Conservation (phyloP, 2,113 vertebrate genomes). For the Forbesichthys agassizii region DNA sequence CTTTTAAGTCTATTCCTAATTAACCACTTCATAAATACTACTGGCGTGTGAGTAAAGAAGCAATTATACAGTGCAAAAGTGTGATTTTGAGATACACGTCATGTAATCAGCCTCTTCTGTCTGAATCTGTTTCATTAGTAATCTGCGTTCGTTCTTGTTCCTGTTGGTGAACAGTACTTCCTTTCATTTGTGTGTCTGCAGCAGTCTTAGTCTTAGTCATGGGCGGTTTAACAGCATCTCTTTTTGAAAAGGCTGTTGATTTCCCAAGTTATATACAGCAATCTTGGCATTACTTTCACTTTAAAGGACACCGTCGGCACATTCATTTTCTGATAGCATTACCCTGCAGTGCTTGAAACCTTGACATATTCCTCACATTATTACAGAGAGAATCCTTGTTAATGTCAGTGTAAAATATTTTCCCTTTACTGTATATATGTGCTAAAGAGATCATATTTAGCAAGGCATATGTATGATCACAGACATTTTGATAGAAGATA, state of each 20-base stretch:
- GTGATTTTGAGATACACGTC: conserved; percentile 31
- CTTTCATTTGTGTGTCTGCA: conserved; percentile 69
- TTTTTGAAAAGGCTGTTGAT: conserved; percentile 56
- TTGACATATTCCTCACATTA: conserved; percentile 45
- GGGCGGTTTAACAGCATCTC: conserved; percentile 59
- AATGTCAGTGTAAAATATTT: too few species aligned
- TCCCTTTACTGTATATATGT: conserved; percentile 6
- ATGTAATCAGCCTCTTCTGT: conserved; percentile 49
- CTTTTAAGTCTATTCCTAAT: conserved; percentile 30
- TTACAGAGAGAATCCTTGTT: conserved; percentile 34
- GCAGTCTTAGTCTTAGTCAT: conserved; percentile 63
- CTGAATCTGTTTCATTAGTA: conserved; percentile 73
- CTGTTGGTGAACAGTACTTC: conserved; percentile 69
- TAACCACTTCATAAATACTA: background rate
- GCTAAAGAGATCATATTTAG: background rate
- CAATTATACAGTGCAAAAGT: background rate
- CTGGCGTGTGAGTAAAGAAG: background rate
- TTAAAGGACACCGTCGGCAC: conserved; percentile 50
- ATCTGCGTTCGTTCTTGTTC: conserved; percentile 71
- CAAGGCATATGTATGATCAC: background rate
- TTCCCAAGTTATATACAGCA: conserved; percentile 62
- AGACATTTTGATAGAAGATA: conserved; percentile 28
- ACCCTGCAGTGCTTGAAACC: conserved; percentile 43
- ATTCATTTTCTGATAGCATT: conserved; percentile 67
- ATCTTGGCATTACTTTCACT: conserved; percentile 56